Evolutionary conservation across 2,888 invertebrate species (phyloP).

Genomic region (Heliconius charithonia): DNA sequence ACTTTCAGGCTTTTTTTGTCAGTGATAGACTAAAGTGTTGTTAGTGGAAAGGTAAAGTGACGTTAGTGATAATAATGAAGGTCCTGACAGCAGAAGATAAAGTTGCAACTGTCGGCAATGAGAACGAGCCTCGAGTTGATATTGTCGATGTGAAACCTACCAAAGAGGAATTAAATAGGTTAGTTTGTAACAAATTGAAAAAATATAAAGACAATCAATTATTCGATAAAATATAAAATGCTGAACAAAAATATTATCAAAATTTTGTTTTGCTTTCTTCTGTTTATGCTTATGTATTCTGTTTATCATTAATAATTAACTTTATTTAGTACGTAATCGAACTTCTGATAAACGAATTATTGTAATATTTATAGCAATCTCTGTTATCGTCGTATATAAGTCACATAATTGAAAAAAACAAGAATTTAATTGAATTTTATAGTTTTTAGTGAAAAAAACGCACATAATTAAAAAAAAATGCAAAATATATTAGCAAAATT

Average conservation of each 20-base stretch:
- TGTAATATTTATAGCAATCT: no score
- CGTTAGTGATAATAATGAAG: slow-evolving; percentile 63
- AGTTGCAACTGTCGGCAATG: slow-evolving; percentile 68
- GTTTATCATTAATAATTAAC: not conserved
- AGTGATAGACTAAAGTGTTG: slow-evolving; percentile 39
- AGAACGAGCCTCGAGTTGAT: slow-evolving; percentile 70
- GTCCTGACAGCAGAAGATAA: slow-evolving; percentile 72
- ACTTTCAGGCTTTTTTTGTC: not conserved
- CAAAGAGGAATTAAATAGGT: slow-evolving; percentile 79
- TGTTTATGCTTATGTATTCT: not conserved
- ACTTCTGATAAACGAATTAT: not conserved
- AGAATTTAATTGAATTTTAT: no score
- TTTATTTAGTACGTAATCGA: not conserved
- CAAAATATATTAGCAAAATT: no score
- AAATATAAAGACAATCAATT: no score
- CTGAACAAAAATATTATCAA: not conserved
- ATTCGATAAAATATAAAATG: no score
- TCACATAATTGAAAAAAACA: no score
- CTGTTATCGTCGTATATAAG: no score
- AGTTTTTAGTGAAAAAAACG: no score
- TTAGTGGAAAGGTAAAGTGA: not conserved
- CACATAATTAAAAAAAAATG: no score
- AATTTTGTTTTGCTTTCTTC: not conserved
- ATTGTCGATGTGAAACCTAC: slow-evolving; percentile 61
- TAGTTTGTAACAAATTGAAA: slow-evolving; percentile 26